Base-by-base conservation (phyloP, 2,797 vertebrate genomes). In the Gorsachius magnificus region DNA sequence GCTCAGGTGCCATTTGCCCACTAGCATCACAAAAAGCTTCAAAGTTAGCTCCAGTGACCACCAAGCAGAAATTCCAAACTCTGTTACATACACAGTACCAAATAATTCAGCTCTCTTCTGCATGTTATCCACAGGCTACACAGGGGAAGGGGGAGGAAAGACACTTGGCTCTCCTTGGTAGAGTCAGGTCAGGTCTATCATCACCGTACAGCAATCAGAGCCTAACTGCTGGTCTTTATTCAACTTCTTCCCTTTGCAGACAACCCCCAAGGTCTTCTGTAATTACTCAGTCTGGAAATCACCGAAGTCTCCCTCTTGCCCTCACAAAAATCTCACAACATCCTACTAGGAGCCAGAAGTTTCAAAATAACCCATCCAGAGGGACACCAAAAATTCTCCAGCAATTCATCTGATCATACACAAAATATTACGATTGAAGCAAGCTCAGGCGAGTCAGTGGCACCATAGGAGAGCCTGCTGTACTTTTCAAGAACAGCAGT, bases 351-450 rank as follows among this genome's bases (percentile, higher is more conserved):
- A 72, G 26, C 31, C 75, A 43, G 3, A 6, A 15, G 4, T 1
- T 54, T 38, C 75, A 8, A 45, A 68, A 53, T 0, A 29, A 6
- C 7, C 28, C 1, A 0, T 17, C 21, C 17, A 15, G 65, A 46
- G 25, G 14, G 26, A 29, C 54, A 54, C 7, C 28, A 41, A 4
- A 11, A 19, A 2, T 6, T 0, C 70, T 31, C n/a, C 64, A 69
- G 43, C 24, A 21, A 1, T 1, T 48, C 36, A 16, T 2, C 53
- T 10, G 26, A 22, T n/a, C 46, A 0, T 0, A 43, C 20, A 10
- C 11, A 1, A 11, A 35, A 0, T 1, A 0, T 16, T 0, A 1
- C 0, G 0, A 3, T 2, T 4, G 15, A 16, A 14, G 24, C 16
- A 1, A 3, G 16, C 33, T 17, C 69, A 1, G 79, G 31, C 17